phyloP scores from a whole-genome alignment of 2,113 vertebrate genomes.

The Apistogramma diplotaenia region DNA sequence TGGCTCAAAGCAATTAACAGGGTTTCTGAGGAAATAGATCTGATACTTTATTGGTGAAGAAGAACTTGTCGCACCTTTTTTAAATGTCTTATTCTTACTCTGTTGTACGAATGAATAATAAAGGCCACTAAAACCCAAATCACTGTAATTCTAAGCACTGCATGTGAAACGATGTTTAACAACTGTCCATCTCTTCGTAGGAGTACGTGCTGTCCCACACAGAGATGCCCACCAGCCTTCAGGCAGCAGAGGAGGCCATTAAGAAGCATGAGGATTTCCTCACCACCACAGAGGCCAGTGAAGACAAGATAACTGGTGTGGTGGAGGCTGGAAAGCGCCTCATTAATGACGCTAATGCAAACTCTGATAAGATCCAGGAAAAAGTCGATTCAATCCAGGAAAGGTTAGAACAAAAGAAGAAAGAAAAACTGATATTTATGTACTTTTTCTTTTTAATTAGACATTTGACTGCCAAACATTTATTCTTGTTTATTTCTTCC shows the following conservation, averaged over 20 bases:
- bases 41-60: background rate
- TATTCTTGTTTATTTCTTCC: background rate
- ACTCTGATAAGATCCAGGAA: conserved; percentile 88
- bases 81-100: background rate
- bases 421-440: background rate
- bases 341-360: conserved; percentile 82
- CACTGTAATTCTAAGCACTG: background rate
- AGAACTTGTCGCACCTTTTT: background rate
- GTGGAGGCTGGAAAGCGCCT: conserved; percentile 86
- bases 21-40: background rate
- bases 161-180: background rate
- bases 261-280: conserved; percentile 93
- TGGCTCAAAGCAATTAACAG: background rate
- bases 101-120: background rate
- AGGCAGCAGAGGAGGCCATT: conserved; percentile 87
- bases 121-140: background rate
- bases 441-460: background rate
- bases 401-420: conserved; percentile 72
- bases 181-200: conserved; percentile 65
- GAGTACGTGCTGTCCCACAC: conserved; percentile 91
- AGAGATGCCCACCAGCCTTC: conserved; percentile 88
- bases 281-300: conserved; percentile 90
- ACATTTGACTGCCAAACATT: background rate
- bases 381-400: conserved; percentile 90
- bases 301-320: conserved; percentile 87